These are phyloP conservation scores for Solenodon paradoxus DNA, from an alignment of 2,113 vertebrate species.

Conservation along the genomic window DNA sequence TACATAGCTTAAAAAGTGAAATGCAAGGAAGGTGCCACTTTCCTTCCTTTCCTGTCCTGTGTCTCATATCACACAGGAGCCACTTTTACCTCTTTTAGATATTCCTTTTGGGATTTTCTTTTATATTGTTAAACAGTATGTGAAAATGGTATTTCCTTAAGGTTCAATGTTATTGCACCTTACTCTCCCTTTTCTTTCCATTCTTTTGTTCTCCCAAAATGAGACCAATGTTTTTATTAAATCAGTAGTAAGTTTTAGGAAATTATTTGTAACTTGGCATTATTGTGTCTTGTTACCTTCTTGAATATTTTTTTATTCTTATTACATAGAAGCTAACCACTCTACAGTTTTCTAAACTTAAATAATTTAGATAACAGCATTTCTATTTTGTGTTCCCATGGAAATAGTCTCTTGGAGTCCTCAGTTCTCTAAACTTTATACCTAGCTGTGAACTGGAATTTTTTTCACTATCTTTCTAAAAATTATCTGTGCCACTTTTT, in stretches of 20 bases:
- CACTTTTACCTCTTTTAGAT: neutral
- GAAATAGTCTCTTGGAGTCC: neutral
- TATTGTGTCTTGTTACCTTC: neutral
- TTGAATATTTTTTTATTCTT: neutral
- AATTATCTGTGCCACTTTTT: neutral
- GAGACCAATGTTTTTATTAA: neutral
- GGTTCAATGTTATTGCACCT: neutral
- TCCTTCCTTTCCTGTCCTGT: neutral
- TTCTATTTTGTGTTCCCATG: neutral
- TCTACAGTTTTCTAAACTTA: neutral
- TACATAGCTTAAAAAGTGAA: conserved; percentile 11
- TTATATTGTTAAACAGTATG: no score
- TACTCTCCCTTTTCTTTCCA: neutral
- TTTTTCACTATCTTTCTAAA: neutral
- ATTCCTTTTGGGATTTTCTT: neutral
- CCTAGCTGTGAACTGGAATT: neutral
- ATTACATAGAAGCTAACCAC: neutral
- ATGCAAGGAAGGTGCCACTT: neutral
- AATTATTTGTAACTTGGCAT: neutral
- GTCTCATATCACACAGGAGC: neutral
- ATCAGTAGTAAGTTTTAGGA: neutral
- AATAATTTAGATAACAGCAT: neutral
- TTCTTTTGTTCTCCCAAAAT: neutral
- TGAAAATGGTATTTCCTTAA: neutral
- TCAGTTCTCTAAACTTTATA: neutral